Evolutionary conservation across 2,797 vertebrate genomes (phyloP).

Genomic region (Liparis tanakae): DNA sequence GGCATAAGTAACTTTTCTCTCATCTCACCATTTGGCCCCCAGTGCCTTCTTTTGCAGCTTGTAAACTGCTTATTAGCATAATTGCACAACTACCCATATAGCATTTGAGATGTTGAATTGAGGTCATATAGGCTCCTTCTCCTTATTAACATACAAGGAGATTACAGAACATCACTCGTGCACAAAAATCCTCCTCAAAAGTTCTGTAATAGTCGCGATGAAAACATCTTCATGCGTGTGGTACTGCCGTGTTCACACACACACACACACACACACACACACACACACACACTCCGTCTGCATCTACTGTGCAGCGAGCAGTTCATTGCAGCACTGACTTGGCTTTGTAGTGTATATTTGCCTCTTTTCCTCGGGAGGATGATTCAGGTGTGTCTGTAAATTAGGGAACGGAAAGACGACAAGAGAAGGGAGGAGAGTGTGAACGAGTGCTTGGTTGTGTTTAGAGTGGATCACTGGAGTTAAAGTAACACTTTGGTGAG

Average conservation of each 20-base stretch:
- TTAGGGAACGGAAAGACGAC: constrained; percentile 11
- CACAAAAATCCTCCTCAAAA: constrained; percentile 34
- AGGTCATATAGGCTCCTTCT: constrained; percentile 42
- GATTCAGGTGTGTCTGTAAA: constrained; percentile 34
- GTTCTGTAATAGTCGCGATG: constrained; percentile 34
- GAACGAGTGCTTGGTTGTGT: constrained; percentile 52
- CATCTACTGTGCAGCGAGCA: constrained; percentile 10
- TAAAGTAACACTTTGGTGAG: constrained; percentile 78
- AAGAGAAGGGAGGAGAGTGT: constrained; percentile 13
- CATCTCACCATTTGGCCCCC: constrained; percentile 59
- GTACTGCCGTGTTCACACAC: neutral
- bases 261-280: no score
- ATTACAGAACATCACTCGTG: constrained; percentile 45
- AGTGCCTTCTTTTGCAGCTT: constrained; percentile 57
- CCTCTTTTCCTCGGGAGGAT: constrained; percentile 7
- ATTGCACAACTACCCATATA: constrained; percentile 59
- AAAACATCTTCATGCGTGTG: constrained; percentile 32
- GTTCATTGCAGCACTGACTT: constrained; percentile 17
- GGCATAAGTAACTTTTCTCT: constrained; percentile 61
- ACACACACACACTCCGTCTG: neutral
- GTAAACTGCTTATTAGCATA: constrained; percentile 69
- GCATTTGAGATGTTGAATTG: constrained; percentile 48
- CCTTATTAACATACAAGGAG: constrained; percentile 53
- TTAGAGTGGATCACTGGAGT: constrained; percentile 57
- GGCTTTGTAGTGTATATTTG: constrained; percentile 27